Base-by-base conservation (phyloP, 2,888 invertebrate genomes). In the Argyresthia albistria region DNA sequence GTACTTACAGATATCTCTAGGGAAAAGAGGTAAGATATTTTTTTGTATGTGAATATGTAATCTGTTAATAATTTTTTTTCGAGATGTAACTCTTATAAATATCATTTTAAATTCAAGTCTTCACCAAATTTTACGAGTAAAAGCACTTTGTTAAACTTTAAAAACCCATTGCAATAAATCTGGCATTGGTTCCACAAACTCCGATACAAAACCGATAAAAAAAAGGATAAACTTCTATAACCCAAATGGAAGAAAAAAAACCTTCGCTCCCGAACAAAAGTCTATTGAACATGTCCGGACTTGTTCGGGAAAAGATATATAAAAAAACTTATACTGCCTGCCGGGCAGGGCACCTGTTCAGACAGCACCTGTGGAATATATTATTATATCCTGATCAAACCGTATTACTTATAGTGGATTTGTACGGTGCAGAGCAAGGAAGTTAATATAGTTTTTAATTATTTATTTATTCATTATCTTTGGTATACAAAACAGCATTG, bases 231-330 rank as follows among this genome's bases (percentile, higher is more conserved):
- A 25, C 6, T 25, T 70, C 42, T 43, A 73, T 67, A 67, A 61
- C 67, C 69, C 66, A 70, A 78, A 72, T 73, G 67, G 67, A 52
- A 43, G 69, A 65, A 62, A 66, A 73, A 71, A 72, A 61, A 69
- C 43, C 49, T 43, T 69, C 67, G 67, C 73, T 61, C 69, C 62
- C 68, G 70, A 69, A 77, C 73, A 78, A 74, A 73, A 66, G 70
- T 62, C 69, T 76, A 77, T 75, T 76, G 76, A 76, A 76, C 82
- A 73, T 80, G 83, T 82, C 73, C 70, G 71, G 72, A 81, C 81
- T 62, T 77, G 82, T 68, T 53, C 46, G 51, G 51, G 54, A 54
- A 35, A 55, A 52, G 48, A 53, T 51, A 62, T 25, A 60, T 60
- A 66, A 62, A 63, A 56, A 57, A 55, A 56, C 59, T 58, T 64